These are phyloP conservation scores for Psix sp. DNA, from an alignment of 1,140 invertebrate genomes.

Conservation along the genomic window DNA sequence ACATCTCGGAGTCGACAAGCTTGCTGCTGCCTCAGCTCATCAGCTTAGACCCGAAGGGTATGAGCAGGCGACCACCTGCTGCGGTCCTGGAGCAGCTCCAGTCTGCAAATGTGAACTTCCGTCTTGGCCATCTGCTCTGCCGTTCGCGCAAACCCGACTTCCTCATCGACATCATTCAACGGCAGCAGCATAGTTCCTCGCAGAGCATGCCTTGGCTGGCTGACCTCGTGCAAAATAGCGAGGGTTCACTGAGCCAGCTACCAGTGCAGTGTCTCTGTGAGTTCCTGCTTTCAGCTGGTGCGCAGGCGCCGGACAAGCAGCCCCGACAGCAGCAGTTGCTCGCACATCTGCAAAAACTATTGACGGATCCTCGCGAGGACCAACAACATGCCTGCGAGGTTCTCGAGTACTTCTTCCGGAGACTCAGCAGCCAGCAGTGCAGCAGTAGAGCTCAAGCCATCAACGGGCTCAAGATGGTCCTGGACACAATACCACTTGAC, in stretches of 20 bases:
- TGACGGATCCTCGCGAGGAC: conserved; percentile 80
- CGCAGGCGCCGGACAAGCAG: conserved; percentile 77
- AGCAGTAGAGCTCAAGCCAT: conserved; percentile 87
- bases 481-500: conserved; percentile 73
- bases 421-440: conserved; percentile 89
- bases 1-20: conserved; percentile 94
- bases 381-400: conserved; percentile 85
- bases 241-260: conserved; percentile 89
- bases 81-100: conserved; percentile 89
- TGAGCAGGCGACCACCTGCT: conserved; percentile 86
- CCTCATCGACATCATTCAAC: conserved; percentile 93
- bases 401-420: conserved; percentile 92
- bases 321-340: conserved; percentile 89
- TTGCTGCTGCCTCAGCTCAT: conserved; percentile 87
- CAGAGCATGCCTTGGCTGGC: conserved; percentile 98
- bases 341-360: conserved; percentile 83
- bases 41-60: conserved; percentile 89
- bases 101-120: conserved; percentile 82
- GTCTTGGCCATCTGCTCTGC: conserved; percentile 93
- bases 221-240: conserved; percentile 93
- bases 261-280: conserved; percentile 98
- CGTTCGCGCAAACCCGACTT: conserved; percentile 93
- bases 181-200: conserved; percentile 85
- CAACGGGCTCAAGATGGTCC: conserved; percentile 80
- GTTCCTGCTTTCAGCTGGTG: conserved; percentile 89